A percentile compares a stretch with the other conserved stretches of the same genome.
phyloP scores from a whole-genome alignment of 2,888 invertebrate species.

The Marasmarcha lunaedactyla region DNA sequence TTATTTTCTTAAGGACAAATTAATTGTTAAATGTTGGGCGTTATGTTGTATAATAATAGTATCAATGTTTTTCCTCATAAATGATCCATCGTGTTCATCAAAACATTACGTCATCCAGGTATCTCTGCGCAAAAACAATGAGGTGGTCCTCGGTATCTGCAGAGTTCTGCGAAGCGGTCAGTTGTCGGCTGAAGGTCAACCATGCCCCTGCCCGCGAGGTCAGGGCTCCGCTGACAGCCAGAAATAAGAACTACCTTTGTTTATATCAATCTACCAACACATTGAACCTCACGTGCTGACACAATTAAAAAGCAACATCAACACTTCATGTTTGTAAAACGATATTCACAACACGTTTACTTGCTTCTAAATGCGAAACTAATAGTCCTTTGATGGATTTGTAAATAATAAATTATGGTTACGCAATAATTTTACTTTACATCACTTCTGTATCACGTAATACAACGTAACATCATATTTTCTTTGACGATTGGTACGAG shows the following conservation, averaged over 20 bases:
- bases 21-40: no score
- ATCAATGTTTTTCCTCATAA: no score
- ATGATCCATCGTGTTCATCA: no score
- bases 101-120: no score
- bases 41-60: no score
- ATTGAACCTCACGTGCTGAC: neutral
- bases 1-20: neutral
- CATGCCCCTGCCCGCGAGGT: slow-evolving; percentile 29
- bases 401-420: neutral
- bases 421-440: neutral
- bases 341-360: neutral
- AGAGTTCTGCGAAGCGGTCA: neutral
- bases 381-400: neutral
- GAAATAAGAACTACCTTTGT: slow-evolving; percentile 24
- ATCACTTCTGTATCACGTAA: neutral
- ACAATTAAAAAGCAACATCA: neutral
- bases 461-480: neutral
- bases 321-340: neutral
- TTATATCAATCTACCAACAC: slow-evolving; percentile 4
- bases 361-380: neutral
- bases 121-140: no score
- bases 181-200: neutral
- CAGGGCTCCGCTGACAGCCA: slow-evolving; percentile 44
- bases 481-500: neutral
- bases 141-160: neutral